These are phyloP conservation scores for Lanistes nyassanus DNA, from an alignment of 1,140 invertebrate genomes.

Conservation along the genomic window DNA sequence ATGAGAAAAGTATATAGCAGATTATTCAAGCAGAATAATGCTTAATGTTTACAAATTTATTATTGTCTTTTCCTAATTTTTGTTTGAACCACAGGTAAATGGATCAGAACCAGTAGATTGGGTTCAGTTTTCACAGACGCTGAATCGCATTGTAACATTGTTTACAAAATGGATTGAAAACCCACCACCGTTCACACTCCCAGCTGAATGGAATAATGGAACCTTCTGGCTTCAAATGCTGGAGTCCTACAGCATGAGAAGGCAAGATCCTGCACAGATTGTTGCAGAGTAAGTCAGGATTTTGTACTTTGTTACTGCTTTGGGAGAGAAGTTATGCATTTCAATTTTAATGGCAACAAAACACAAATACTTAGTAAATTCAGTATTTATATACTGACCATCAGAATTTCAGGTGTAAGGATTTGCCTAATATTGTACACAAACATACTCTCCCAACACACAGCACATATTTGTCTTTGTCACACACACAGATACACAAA, in stretches of 20 bases:
- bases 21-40: too few species aligned
- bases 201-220: slow-evolving; percentile 35
- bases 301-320: not conserved
- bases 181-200: slow-evolving; percentile 22
- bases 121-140: not conserved
- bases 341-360: not conserved
- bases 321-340: not conserved
- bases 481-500: too few species aligned
- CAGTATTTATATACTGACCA: too few species aligned
- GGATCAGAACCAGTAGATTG: slow-evolving; percentile 19
- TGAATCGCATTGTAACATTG: not conserved
- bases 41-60: too few species aligned
- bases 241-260: slow-evolving; percentile 22
- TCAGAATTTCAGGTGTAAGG: too few species aligned
- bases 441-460: too few species aligned
- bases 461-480: too few species aligned
- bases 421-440: too few species aligned
- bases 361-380: too few species aligned
- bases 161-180: slow-evolving; percentile 12
- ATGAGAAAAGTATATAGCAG: too few species aligned
- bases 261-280: slow-evolving; percentile 19
- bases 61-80: too few species aligned
- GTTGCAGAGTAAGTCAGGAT: slow-evolving; percentile 24
- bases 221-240: slow-evolving; percentile 36
- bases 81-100: slow-evolving; percentile 10